Evolutionary conservation across 1,140 invertebrate species (phyloP), one percentile per base, ranked within the genome.

Genomic region (Paracyclopina nana): DNA sequence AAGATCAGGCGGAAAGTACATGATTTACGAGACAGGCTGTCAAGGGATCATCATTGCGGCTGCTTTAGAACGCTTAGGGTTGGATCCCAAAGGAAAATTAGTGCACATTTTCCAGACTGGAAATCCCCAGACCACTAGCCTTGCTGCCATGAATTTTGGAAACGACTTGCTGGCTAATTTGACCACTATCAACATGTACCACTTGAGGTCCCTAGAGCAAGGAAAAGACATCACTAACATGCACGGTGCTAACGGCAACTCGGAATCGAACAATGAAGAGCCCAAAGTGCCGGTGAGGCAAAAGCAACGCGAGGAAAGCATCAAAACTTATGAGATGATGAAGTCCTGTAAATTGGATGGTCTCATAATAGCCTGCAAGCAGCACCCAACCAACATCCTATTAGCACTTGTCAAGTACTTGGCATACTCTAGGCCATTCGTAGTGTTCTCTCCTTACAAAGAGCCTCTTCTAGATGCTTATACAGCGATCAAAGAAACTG

Each of bases 11-110:
- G 80, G 82, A 1, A 76, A 72, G 41, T 82, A 82, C 63, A 64
- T 90, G 43, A 63, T 95, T 0, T 86, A 90, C 61, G 88, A 95
- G 58, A 83, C 79, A 55, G 81, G 81, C 16, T 81, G 77, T 40
- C 74, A 75, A 58, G 88, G 87, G 1, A 65, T 96, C 26, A 60
- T 87, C 12, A 72, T 80, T 25, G 83, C 87, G 0, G 74, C 82
- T 31, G 69, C 94, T 56, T 62, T 94, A 18, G 67, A 72, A 53
- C 60, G 70, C 44, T 46, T 67, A 3, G 77, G 79, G 59, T n/a
- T n/a, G n/a, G n/a, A n/a, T n/a, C 70, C 71, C 40, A 72, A 80
- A 18, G 80, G 82, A 0, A 62, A 65, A 0, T 63, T 71, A 40
- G 66, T 88, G 28, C 79, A 88, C 57, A 67, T 87, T 60, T 79